Percentiles rank a stretch among this genome's conserved stretches.
Conservation (phyloP, 2,113 vertebrate genomes). For the Nothobranchius kuhntae region DNA sequence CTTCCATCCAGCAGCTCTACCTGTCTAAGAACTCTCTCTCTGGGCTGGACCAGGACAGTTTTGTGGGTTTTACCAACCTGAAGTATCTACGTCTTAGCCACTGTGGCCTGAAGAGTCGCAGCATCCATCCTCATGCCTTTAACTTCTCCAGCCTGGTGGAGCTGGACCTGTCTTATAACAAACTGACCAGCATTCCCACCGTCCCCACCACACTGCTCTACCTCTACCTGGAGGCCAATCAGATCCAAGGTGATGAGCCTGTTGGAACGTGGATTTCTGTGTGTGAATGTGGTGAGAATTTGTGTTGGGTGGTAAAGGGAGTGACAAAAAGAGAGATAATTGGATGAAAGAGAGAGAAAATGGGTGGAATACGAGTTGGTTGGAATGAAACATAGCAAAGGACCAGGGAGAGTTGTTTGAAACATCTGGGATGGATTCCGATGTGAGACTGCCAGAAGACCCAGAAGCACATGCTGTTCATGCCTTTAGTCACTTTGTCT, state of each 20-base stretch:
- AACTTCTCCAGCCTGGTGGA: constrained; percentile 78
- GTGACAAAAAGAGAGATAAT: constrained; percentile 15
- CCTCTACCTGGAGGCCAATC: constrained; percentile 80
- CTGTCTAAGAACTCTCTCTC: constrained; percentile 74
- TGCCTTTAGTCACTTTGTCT: constrained; percentile 20
- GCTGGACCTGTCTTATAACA: constrained; percentile 81
- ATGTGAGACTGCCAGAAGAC: constrained; percentile 49
- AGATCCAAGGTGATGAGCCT: constrained; percentile 72
- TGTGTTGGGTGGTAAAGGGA: constrained; percentile 4
- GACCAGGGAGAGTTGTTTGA: constrained; percentile 48
- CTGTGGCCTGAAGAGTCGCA: constrained; percentile 63
- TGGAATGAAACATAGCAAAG: constrained; percentile 39
- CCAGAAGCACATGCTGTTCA: constrained; percentile 77
- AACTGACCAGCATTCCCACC: constrained; percentile 66
- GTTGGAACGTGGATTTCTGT: constrained; percentile 11
- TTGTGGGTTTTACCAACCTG: constrained; percentile 60
- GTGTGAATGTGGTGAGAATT: constrained; percentile 11
- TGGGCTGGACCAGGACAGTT: constrained; percentile 59
- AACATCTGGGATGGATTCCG: constrained; percentile 72
- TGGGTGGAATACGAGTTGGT: constrained; percentile 2
- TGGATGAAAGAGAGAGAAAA: constrained; percentile 21
- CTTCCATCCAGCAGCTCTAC: constrained; percentile 78
- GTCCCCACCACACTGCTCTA: constrained; percentile 77
- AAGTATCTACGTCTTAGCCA: constrained; percentile 73
- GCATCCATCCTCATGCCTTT: constrained; percentile 58